Evolutionary conservation across 2,888 invertebrate species (phyloP), one percentile per base, ranked within the genome.

Genomic region (Andrena marginata): DNA sequence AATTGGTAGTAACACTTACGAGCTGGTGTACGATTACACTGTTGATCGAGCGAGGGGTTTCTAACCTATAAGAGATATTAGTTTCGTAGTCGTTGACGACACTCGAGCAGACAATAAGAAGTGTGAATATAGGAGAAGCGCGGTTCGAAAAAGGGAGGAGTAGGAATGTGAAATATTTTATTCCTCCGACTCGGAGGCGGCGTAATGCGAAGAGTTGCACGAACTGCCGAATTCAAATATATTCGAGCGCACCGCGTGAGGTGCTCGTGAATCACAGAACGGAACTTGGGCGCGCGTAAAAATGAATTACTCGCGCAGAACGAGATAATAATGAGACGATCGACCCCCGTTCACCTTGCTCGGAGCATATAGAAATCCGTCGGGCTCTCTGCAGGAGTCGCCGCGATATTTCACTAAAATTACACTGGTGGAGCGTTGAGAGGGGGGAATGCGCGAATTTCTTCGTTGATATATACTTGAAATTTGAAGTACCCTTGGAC

Each of bases 261-360:
- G 67, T 74, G 77, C 73, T 70, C 84, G 79, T 88, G 88, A 84
- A 87, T 86, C 87, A 88, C 70, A 73, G 82, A 86, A 85, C 86
- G 84, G 49, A 72, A 77, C 64, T 82, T 69, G 63, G 48, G 68
- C 64, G 51, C 49, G 89, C 88, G 87, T 90, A 86, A 90, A 90
- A 90, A 89, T 86, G 84, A 90, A 89, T 91, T 89, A 91, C 88
- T 90, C 89, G 89, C 81, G 71, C 69, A 65, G 72, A 81, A 82
- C 82, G 82, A 88, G 91, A 87, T 90, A 90, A 91, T 91, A 92
- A 92, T 87, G 79, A 75, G 79, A 75, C 67, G 67, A 63, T 60
- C 70, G 54, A 29, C 63, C 54, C 16, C 42, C 56, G 65, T 56
- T 71, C 78, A 29, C 74, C 49, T 68, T 49, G 16, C 74, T 78